Evolutionary conservation across 2,888 invertebrate species (phyloP), one percentile per base, ranked within the genome.

Genomic region (Taenaris catops): DNA sequence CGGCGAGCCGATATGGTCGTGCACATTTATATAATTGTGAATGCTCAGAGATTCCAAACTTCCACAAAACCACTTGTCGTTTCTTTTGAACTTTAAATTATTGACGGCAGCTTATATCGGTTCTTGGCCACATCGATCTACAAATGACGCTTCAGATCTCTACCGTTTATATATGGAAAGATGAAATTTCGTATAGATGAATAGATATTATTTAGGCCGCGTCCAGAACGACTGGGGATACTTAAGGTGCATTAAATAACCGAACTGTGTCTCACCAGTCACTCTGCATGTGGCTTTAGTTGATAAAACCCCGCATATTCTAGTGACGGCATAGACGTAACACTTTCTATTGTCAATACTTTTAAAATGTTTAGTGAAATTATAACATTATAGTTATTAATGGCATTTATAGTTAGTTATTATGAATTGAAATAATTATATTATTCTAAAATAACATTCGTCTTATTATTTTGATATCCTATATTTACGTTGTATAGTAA

Each of bases 341-440:
- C 58, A 58, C 49, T 56, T 65, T 65, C 62, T 54, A 59, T 55
- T 56, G 59, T 69, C 66, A 70, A 58, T 62, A 59, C 49, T 55
- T 55, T 51, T 48, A 54, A 63, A 68, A 64, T 75, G 72, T 79
- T 74, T 80, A 80, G 75, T 63, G 57, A 65, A 49, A 68, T 65
- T 67, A 69, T 65, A 44, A 65, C 71, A 68, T 64, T 76, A 72
- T 78, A 76, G 72, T 76, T 72, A 70, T 63, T 67, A 68, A 71
- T 73, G 80, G 80, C 84, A 80, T 84, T 78, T 81, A 84, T 86
- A 86, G 84, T 83, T 84, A 86, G 84, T 81, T 81, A 84, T 76
- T 83, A 83, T 79, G 67, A 83, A 86, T 84, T 84, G 75, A 84
- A 80, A 81, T 84, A 84, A 84, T 86, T 84, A 86, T 84, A 86